These are phyloP conservation scores for Phocoena phocoena DNA, from an alignment of 2,113 vertebrate genomes.

Conservation along the genomic window DNA sequence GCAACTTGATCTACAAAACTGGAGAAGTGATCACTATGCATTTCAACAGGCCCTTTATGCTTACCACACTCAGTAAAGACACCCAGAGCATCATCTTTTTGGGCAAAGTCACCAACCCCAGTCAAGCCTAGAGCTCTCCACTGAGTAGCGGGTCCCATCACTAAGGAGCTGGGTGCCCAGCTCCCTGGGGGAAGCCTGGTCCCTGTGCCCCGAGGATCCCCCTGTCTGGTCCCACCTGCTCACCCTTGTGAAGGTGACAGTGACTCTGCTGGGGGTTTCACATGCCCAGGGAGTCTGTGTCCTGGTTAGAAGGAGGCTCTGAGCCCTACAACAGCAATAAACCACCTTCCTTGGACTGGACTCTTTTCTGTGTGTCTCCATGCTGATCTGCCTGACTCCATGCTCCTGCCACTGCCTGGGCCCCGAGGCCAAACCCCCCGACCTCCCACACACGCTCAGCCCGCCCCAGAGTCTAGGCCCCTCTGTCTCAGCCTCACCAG, in stretches of 20 bases:
- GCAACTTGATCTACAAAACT: too few relatives aligned
- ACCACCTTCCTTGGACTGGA: too few relatives aligned
- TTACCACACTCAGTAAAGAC: rapidly evolving
- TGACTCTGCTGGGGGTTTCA: rapidly evolving
- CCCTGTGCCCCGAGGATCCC: neutral
- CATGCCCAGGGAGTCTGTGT: rapidly evolving
- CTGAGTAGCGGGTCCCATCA: rapidly evolving
- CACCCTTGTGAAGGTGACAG: too few relatives aligned
- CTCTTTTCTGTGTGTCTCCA: rapidly evolving
- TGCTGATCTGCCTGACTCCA: neutral
- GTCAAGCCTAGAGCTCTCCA: neutral
- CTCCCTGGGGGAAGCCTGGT: neutral
- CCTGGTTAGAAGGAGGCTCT: rapidly evolving
- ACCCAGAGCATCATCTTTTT: neutral
- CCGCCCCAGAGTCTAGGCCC: neutral
- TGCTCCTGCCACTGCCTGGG: rapidly evolving
- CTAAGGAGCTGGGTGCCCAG: rapidly evolving
- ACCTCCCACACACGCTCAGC: rapidly evolving
- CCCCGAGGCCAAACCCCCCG: rapidly evolving
- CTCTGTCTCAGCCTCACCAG: constrained; percentile 49
- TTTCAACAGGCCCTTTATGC: neutral
- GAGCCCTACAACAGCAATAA: neutral
- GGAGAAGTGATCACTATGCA: rapidly evolving
- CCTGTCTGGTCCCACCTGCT: too few relatives aligned
- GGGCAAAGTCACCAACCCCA: neutral